Conservation (phyloP, 2,888 invertebrate genomes). For the Molanna angustata region DNA sequence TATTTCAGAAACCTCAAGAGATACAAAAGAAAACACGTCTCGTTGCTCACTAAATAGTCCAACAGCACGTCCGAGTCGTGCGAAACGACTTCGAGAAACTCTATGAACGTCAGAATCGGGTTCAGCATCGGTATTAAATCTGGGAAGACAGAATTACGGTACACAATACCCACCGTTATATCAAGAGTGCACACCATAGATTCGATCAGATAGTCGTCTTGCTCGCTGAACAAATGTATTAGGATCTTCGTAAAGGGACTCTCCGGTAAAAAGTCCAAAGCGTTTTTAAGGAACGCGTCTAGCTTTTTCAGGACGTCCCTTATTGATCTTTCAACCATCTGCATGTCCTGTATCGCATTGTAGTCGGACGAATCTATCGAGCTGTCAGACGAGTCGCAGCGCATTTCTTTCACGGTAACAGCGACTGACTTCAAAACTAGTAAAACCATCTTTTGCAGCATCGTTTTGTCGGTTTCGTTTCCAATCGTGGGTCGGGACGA, state of each 20-base stretch:
- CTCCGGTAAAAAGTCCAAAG: conserved; percentile 83
- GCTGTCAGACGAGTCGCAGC: conserved; percentile 82
- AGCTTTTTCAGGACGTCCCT: conserved; percentile 78
- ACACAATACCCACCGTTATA: conserved; percentile 81
- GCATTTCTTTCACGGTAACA: conserved; percentile 85
- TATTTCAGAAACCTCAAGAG: conserved; percentile 81
- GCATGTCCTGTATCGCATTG: conserved; percentile 86
- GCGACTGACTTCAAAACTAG: conserved; percentile 85
- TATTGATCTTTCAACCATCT: conserved; percentile 81
- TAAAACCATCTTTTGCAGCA: conserved; percentile 83
- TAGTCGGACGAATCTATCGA: conserved; percentile 82
- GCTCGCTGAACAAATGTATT: conserved; percentile 84
- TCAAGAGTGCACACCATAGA: conserved; percentile 90
- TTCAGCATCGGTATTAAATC: conserved; percentile 80
- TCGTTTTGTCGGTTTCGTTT: conserved; percentile 67
- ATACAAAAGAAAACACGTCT: conserved; percentile 86
- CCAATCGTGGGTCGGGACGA: conserved; percentile 7
- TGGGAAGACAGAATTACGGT: conserved; percentile 75
- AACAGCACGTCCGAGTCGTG: conserved; percentile 77
- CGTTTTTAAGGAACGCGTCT: conserved; percentile 76
- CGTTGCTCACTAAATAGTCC: conserved; percentile 85
- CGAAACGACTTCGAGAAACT: conserved; percentile 79
- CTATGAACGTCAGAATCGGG: conserved; percentile 82
- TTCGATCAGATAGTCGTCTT: conserved; percentile 88
- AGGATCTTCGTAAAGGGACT: conserved; percentile 85